Evolutionary conservation across 1,140 invertebrate genomes (phyloP).

Genomic region (Caenorhabditis briggsae): DNA sequence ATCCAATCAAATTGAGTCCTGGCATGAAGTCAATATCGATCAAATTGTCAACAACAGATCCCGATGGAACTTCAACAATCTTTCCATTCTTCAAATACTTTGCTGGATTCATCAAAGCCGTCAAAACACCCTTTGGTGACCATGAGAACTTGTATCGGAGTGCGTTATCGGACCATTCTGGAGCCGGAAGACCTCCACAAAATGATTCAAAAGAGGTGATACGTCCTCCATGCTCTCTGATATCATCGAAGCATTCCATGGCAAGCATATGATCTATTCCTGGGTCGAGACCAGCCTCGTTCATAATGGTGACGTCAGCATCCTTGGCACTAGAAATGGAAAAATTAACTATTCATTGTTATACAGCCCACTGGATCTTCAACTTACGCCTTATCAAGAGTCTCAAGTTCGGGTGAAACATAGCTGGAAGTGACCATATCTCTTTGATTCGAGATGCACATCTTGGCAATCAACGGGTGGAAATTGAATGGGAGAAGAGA

Average conservation of each 20-base stretch:
- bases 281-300: slow-evolving; percentile 95
- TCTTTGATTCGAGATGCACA: slow-evolving; percentile 87
- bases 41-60: slow-evolving; percentile 86
- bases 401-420: slow-evolving; percentile 86
- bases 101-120: slow-evolving; percentile 89
- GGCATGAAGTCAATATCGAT: slow-evolving; percentile 90
- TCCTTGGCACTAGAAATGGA: slow-evolving; percentile 83
- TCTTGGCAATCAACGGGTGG: slow-evolving; percentile 87
- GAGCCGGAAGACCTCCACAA: slow-evolving; percentile 94
- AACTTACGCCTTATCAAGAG: slow-evolving; percentile 73
- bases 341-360: background rate
- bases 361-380: background rate
- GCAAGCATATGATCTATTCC: slow-evolving; percentile 97
- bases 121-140: slow-evolving; percentile 81
- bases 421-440: slow-evolving; percentile 98
- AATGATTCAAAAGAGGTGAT: slow-evolving; percentile 95
- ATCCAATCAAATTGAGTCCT: slow-evolving; percentile 94
- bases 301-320: slow-evolving; percentile 91
- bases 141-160: slow-evolving; percentile 94
- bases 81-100: slow-evolving; percentile 87
- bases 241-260: slow-evolving; percentile 94
- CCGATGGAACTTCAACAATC: slow-evolving; percentile 81
- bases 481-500: slow-evolving; percentile 90
- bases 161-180: slow-evolving; percentile 93
- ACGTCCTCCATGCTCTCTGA: slow-evolving; percentile 84